A percentile compares a stretch with the other conserved stretches of the same genome.
Evolutionary conservation across 2,888 invertebrate genomes (phyloP).

Genomic region (Caenorhabditis drosophilae): DNA sequence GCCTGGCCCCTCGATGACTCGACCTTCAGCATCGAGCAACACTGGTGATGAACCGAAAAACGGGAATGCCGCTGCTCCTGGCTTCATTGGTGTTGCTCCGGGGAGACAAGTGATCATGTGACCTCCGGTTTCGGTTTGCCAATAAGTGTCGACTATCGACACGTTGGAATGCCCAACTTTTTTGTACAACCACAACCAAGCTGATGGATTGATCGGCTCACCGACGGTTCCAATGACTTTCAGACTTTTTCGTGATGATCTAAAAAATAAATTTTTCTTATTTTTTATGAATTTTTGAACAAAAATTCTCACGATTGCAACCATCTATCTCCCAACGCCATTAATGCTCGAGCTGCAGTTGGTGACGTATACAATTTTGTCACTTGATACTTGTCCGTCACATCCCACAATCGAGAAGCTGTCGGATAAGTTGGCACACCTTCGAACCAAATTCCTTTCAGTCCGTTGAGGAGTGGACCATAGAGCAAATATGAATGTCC

Average conservation of each 20-base stretch:
- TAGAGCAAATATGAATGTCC: constrained; percentile 76
- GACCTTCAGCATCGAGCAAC: constrained; percentile 82
- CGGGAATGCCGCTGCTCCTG: constrained; percentile 95
- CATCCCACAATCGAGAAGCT: constrained; percentile 89
- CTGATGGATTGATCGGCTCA: constrained; percentile 95
- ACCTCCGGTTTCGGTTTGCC: constrained; percentile 99
- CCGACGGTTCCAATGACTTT: constrained; percentile 94
- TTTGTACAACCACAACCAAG: constrained; percentile 67
- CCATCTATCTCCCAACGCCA: constrained; percentile 88
- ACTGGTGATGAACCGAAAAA: constrained; percentile 94
- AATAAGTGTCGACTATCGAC: constrained; percentile 96
- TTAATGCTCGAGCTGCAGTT: constrained; percentile 91
- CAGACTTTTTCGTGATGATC: constrained; percentile 70
- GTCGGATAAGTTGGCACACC: constrained; percentile 94
- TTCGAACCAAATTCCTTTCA: constrained; percentile 88
- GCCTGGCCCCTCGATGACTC: constrained; percentile 55
- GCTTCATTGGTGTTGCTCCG: constrained; percentile 94
- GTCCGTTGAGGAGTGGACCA: constrained; percentile 89
- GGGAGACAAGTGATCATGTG: constrained; percentile 94
- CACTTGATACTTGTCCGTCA: constrained; percentile 85
- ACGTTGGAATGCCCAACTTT: constrained; percentile 71
- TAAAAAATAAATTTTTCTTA: too few species aligned
- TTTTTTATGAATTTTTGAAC: too few species aligned
- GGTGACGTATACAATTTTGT: constrained; percentile 98
- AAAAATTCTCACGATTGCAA: too few species aligned